Percentiles rank a stretch among this genome's conserved stretches.
Evolutionary conservation across 1,140 invertebrate species (phyloP).

Genomic region (Drosophila sproati): DNA sequence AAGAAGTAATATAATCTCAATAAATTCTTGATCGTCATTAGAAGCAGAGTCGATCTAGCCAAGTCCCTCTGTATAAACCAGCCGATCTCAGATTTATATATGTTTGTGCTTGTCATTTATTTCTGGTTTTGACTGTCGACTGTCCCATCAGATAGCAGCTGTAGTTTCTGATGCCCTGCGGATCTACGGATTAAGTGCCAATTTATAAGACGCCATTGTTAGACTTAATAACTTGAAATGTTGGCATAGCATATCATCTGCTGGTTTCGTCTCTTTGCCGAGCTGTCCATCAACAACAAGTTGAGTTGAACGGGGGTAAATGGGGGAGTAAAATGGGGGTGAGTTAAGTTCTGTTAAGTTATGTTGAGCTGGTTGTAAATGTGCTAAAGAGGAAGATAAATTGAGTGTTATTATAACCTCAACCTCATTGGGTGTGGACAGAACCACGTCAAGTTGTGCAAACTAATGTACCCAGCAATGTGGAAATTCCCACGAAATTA

Average conservation of each 20-base stretch:
- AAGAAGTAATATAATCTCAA: too few relatives aligned
- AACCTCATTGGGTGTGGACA: conserved; percentile 48
- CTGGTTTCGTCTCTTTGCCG: conserved; percentile 1
- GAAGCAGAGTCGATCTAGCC: too few relatives aligned
- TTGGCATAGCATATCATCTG: conserved; percentile 2
- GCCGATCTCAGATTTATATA: too few relatives aligned
- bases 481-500: conserved; percentile 36
- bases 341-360: conserved; percentile 18
- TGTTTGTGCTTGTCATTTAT: too few relatives aligned
- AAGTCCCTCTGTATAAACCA: too few relatives aligned
- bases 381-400: conserved; percentile 71
- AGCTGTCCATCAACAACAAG: conserved; percentile 57
- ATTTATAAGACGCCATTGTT: conserved; percentile 30
- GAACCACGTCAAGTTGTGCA: conserved; percentile 31
- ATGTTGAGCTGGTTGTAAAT: conserved; percentile 57
- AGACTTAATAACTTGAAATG: conserved; percentile 22
- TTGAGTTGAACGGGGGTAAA: conserved; percentile 10
- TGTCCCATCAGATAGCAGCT: too few relatives aligned
- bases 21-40: too few relatives aligned
- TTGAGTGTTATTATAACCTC: conserved; percentile 64
- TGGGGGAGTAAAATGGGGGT: conserved; percentile 3
- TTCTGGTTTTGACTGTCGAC: too few relatives aligned
- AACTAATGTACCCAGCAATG: conserved; percentile 45
- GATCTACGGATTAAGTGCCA: conserved; percentile 23
- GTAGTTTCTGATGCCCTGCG: conserved; percentile 25